Evolutionary conservation across 2,113 vertebrate species (phyloP), one percentile per base, ranked within the genome.

Genomic region (Bagarius yarrelli): DNA sequence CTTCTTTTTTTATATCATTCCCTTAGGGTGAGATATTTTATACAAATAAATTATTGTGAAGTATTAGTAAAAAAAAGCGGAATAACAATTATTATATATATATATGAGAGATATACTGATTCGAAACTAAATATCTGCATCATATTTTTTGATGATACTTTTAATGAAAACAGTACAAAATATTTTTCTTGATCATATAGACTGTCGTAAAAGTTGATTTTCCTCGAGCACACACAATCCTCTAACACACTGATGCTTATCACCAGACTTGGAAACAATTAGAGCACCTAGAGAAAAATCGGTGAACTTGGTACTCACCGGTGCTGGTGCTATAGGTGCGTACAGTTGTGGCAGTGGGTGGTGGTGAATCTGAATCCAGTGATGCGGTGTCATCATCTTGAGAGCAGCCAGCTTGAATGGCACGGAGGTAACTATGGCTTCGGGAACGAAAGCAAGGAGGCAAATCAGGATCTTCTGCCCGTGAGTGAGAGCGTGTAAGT

Each of bases 381-480:
- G 98, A 99, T 47, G 94, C 91, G 0, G 93, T 94, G 93, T 99
- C 98, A 63, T 98, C 97, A 0, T 99, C 98, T 90, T 99, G 96
- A 40, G 98, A 98, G 86, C 97, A 99, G 90, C 98, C 98, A 0
- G 97, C 98, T 90, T 99, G 98, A 88, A 99, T 98, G 90, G 98
- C 98, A n/a, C 97, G 95, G 90, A 99, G 95, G 93, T 99, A 99
- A 93, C 98, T 99, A 92, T 98, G 98, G 94, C 97, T 98, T 86
- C 98, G 95, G 76, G 98, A 99, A 78, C 98, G 95, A 90, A 99
- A 99, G 91, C 96, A 98, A 88, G 94, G 96, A 66, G 96, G 96
- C 89, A 98, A 85, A 86, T 98, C 97, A 32, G 95, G 93, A 89
- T 98, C 98, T 0, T 93, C 89, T 14, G 94, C 91, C 19, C 95